Percentiles rank a stretch among this genome's conserved stretches.
Evolutionary conservation across 2,888 invertebrate genomes (phyloP).

Genomic region (Autographa pulchrina): DNA sequence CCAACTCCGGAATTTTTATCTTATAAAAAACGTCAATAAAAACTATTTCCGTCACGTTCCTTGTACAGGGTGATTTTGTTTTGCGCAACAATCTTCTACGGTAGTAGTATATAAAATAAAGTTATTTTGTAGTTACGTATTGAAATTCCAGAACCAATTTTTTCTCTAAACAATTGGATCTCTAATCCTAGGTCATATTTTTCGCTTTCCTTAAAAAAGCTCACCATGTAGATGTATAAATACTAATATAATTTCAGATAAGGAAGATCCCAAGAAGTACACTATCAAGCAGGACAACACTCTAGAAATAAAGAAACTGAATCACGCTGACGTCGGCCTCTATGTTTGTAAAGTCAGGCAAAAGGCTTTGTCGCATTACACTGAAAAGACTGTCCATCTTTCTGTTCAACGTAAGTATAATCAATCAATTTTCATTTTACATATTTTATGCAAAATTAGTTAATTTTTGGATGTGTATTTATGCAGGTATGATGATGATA

Average conservation of each 20-base stretch:
- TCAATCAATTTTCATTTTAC: too few species aligned
- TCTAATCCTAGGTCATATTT: too few species aligned
- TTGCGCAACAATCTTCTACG: too few species aligned
- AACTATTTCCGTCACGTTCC: background rate
- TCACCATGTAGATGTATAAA: background rate
- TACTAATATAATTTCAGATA: conserved; percentile 32
- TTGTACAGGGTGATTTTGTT: background rate
- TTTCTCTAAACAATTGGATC: too few species aligned
- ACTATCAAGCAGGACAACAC: conserved; percentile 69
- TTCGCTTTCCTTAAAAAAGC: background rate
- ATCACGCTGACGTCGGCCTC: conserved; percentile 77
- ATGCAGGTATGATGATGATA: too few species aligned
- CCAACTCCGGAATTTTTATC: background rate
- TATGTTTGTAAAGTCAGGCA: conserved; percentile 84
- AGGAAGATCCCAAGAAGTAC: conserved; percentile 75
- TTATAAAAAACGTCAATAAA: background rate
- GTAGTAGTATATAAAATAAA: too few species aligned
- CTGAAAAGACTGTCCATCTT: conserved; percentile 76
- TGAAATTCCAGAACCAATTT: too few species aligned
- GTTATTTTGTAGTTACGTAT: too few species aligned
- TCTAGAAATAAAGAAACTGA: conserved; percentile 79
- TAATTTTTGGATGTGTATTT: too few species aligned
- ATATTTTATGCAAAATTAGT: too few species aligned
- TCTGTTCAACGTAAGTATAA: conserved; percentile 79
- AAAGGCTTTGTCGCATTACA: conserved; percentile 78